These are phyloP conservation scores for Salmo trutta DNA, from an alignment of 2,797 vertebrate genomes.

Conservation along the genomic window DNA sequence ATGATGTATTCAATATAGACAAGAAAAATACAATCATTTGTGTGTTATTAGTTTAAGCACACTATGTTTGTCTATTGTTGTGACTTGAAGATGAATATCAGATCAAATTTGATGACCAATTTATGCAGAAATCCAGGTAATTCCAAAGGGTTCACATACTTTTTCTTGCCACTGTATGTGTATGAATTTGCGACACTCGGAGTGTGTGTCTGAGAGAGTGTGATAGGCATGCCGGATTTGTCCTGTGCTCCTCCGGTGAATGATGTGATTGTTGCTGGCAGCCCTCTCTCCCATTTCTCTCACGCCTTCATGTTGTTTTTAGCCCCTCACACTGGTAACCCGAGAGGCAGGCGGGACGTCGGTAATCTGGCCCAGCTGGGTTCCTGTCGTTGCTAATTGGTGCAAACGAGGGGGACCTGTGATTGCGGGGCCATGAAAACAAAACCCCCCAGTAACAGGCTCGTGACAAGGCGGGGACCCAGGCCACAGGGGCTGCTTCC, in stretches of 20 bases:
- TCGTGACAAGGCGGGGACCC: neutral
- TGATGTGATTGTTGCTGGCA: constrained; percentile 36
- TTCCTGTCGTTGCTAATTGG: constrained; percentile 47
- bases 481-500: constrained; percentile 14
- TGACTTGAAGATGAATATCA: too few species aligned
- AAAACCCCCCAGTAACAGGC: constrained; percentile 22
- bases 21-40: too few species aligned
- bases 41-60: too few species aligned
- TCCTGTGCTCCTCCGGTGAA: constrained; percentile 28
- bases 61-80: too few species aligned
- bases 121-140: too few species aligned
- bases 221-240: constrained; percentile 28
- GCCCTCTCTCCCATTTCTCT: neutral
- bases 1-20: too few species aligned
- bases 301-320: constrained; percentile 40
- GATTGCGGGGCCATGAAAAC: constrained; percentile 40
- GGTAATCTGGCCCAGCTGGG: constrained; percentile 51
- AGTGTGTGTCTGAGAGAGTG: constrained; percentile 7
- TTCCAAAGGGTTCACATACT: too few species aligned
- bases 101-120: too few species aligned
- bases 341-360: constrained; percentile 22
- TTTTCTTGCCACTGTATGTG: too few species aligned
- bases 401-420: constrained; percentile 38
- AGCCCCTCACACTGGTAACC: constrained; percentile 33
- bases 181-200: too few species aligned